These are phyloP conservation scores for Cryptocephalus primarius DNA, from an alignment of 2,888 invertebrate genomes.

Conservation along the genomic window DNA sequence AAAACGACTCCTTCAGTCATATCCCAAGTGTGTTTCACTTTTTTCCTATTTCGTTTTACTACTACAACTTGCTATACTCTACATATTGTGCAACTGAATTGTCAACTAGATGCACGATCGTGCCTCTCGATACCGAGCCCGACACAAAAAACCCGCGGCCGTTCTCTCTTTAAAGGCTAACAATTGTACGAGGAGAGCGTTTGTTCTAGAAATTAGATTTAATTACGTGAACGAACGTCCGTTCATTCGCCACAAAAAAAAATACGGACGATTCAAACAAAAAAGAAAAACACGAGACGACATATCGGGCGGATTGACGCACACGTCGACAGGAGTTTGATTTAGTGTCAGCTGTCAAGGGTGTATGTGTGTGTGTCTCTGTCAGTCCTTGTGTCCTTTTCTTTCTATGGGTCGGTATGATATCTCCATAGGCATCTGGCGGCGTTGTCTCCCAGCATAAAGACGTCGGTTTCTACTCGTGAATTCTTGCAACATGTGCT, in stretches of 20 bases:
- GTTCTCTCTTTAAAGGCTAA: slow-evolving; percentile 30
- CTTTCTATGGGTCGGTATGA: slow-evolving; percentile 31
- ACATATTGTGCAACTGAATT: slow-evolving; percentile 17
- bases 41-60: too few species aligned
- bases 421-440: slow-evolving; percentile 36
- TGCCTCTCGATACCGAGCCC: slow-evolving; percentile 12
- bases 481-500: slow-evolving; percentile 33
- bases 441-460: slow-evolving; percentile 16
- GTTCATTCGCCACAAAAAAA: too few species aligned
- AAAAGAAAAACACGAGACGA: too few species aligned
- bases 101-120: slow-evolving; percentile 20
- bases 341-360: slow-evolving; percentile 26
- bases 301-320: too few species aligned
- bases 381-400: slow-evolving; percentile 15
- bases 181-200: slow-evolving; percentile 21
- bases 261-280: too few species aligned
- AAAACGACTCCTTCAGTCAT: too few species aligned
- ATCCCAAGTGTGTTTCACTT: too few species aligned
- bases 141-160: slow-evolving; percentile 20
- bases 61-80: background rate
- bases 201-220: slow-evolving; percentile 8
- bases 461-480: slow-evolving; percentile 18
- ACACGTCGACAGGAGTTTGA: slow-evolving; percentile 23
- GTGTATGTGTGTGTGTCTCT: too few species aligned
- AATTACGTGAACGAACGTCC: background rate